Evolutionary conservation across 2,797 vertebrate genomes (phyloP).

Genomic region (Crypturellus tataupa): DNA sequence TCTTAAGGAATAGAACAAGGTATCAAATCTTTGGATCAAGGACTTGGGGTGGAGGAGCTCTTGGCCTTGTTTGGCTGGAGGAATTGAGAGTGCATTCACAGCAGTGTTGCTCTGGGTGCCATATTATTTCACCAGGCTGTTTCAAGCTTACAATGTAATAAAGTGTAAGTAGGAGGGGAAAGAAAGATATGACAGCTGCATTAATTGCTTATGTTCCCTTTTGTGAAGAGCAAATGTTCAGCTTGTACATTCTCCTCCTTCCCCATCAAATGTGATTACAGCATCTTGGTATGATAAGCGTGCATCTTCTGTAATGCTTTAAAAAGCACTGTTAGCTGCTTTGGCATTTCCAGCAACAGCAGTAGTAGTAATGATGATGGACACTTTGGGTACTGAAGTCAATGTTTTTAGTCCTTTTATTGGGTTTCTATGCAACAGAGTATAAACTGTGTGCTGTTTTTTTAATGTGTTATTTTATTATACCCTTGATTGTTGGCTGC

Average conservation of each 20-base stretch:
- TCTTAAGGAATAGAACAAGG: background rate
- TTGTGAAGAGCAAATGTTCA: background rate
- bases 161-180: background rate
- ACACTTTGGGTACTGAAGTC: background rate
- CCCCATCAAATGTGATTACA: background rate
- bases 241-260: background rate
- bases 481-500: conserved; percentile 45
- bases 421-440: conserved; percentile 23
- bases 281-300: background rate
- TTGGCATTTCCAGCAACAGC: background rate
- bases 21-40: background rate
- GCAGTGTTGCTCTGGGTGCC: rapidly evolving
- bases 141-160: background rate
- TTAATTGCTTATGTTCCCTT: background rate
- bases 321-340: background rate
- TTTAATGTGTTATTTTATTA: conserved; percentile 49
- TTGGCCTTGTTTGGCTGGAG: background rate
- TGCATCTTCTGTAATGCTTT: background rate
- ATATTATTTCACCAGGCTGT: background rate
- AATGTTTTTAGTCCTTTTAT: background rate
- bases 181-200: background rate
- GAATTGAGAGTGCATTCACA: rapidly evolving
- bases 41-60: background rate
- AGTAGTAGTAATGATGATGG: background rate
- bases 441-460: conserved; percentile 43